phyloP scores from a whole-genome alignment of 2,797 vertebrate genomes.

The Mus minutoides region DNA sequence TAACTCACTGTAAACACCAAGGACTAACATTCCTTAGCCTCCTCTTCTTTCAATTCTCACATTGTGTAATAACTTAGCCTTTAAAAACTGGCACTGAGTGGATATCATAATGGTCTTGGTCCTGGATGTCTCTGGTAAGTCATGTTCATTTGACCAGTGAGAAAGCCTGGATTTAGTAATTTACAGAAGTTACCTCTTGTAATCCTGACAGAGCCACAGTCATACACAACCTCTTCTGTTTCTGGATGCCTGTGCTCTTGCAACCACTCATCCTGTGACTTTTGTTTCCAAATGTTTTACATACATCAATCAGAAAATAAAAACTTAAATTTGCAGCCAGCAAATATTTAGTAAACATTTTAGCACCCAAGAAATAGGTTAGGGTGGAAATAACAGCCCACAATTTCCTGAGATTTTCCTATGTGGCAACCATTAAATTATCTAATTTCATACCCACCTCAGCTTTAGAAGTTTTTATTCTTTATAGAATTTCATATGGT shows the following conservation, averaged over 20 bases:
- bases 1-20: not conserved
- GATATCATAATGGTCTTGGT: not conserved
- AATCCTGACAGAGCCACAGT: not conserved
- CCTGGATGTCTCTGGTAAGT: not conserved
- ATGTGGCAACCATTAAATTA: not conserved
- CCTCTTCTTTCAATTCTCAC: not conserved
- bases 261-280: not conserved
- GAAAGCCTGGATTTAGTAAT: not conserved
- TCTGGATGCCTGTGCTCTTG: not conserved
- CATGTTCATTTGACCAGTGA: not conserved
- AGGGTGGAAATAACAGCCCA: not conserved
- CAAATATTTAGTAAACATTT: not conserved
- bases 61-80: not conserved
- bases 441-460: not conserved
- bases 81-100: not conserved
- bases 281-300: slow-evolving; percentile 31
- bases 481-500: not conserved
- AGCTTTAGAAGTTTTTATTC: not conserved
- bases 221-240: not conserved
- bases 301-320: not conserved
- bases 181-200: not conserved
- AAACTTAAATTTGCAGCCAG: no score
- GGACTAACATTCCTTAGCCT: not conserved
- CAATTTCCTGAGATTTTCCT: not conserved
- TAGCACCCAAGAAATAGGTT: not conserved